Conservation (phyloP, 1,140 invertebrate genomes). For the Pseudachorutes palmiensis region DNA sequence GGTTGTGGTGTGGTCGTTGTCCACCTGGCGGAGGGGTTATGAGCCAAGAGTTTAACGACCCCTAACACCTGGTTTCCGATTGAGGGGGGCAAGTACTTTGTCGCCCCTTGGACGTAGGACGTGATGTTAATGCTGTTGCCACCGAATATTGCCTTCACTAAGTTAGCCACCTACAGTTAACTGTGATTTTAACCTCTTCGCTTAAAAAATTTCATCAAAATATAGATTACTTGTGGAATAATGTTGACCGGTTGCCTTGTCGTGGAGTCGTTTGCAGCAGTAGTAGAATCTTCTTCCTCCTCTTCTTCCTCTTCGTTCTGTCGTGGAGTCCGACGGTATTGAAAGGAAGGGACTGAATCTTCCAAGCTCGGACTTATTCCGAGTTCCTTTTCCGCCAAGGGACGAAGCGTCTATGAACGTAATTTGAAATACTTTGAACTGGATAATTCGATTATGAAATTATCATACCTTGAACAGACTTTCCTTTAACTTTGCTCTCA, state of each 20-base stretch:
- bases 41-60: constrained; percentile 19
- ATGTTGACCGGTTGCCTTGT: not conserved
- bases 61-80: constrained; percentile 16
- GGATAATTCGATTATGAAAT: not conserved
- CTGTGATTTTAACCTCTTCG: not conserved
- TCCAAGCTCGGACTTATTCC: not conserved
- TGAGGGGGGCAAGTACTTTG: constrained; percentile 12
- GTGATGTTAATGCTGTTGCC: constrained; percentile 26
- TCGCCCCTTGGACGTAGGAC: constrained; percentile 14
- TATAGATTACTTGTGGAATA: not conserved
- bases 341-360: constrained; percentile 15
- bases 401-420: constrained; percentile 22
- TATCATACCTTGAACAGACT: constrained; percentile 33
- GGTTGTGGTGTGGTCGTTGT: not conserved
- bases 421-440: not conserved
- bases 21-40: not conserved
- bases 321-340: constrained; percentile 24
- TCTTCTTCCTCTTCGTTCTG: constrained; percentile 23
- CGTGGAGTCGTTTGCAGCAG: not conserved
- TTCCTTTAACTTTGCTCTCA: constrained; percentile 32
- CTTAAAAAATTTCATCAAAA: not conserved
- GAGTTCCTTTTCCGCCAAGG: constrained; percentile 31
- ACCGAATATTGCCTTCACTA: constrained; percentile 35
- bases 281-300: constrained; percentile 2
- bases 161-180: constrained; percentile 22